phyloP scores from a whole-genome alignment of 2,113 vertebrate species.

The Ptilorrhoa leucosticta region DNA sequence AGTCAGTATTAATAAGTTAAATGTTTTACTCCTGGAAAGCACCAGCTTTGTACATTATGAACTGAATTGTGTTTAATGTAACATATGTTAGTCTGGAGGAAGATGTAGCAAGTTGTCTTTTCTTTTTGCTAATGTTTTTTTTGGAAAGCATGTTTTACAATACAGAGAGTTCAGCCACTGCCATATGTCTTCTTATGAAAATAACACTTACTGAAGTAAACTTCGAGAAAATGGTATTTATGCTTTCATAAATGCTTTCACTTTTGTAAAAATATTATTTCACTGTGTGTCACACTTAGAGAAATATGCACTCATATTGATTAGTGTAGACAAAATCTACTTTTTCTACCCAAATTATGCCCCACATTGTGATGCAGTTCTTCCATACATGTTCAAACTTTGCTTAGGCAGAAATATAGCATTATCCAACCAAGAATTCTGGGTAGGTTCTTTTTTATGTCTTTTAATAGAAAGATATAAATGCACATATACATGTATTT shows the following conservation, averaged over 20 bases:
- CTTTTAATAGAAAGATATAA: not conserved
- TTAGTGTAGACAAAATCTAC: not conserved
- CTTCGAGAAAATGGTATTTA: not conserved
- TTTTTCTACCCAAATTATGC: not conserved
- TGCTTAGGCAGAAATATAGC: not conserved
- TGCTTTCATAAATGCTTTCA: not conserved
- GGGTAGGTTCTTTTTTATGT: not conserved
- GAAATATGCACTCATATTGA: not conserved
- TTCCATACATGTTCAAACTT: not conserved
- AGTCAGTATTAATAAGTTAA: not conserved
- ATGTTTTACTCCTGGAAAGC: not conserved
- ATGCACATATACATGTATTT: not conserved
- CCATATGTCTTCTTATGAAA: not conserved
- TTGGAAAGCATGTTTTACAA: not conserved
- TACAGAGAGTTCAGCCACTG: not conserved
- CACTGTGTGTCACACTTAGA: not conserved
- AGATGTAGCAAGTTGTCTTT: not conserved
- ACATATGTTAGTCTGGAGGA: not conserved
- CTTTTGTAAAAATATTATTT: not conserved
- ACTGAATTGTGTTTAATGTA: not conserved
- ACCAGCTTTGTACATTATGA: not conserved
- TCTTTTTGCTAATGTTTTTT: not conserved
- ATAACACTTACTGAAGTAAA: not conserved
- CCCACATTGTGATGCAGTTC: not conserved
- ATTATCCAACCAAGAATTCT: not conserved